phyloP scores from a whole-genome alignment of 2,888 invertebrate genomes.

The Pecten maximus region DNA sequence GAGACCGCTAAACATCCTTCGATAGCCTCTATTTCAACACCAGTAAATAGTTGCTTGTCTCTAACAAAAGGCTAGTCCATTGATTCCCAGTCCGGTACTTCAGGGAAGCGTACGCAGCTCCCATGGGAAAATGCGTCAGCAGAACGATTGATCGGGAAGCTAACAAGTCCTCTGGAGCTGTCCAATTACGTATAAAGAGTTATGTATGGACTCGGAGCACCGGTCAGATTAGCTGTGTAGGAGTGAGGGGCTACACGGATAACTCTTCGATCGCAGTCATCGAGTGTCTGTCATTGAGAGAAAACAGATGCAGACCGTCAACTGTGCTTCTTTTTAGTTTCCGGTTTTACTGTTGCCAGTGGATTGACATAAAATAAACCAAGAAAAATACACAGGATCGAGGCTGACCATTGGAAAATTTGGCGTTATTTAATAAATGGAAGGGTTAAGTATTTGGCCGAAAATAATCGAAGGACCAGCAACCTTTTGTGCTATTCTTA shows the following conservation, averaged over 20 bases:
- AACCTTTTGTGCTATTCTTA: too few relatives aligned
- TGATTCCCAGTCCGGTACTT: neutral
- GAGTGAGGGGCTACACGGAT: neutral
- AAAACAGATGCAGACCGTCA: too few relatives aligned
- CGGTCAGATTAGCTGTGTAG: conserved; percentile 8
- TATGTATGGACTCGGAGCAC: neutral
- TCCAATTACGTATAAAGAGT: conserved; percentile 20
- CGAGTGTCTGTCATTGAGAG: neutral
- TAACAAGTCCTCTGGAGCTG: neutral
- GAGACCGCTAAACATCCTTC: neutral
- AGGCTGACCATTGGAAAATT: too few relatives aligned
- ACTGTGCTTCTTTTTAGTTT: too few relatives aligned
- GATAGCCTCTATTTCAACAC: conserved; percentile 25
- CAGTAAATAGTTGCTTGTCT: neutral
- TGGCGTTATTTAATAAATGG: too few relatives aligned
- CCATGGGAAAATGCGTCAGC: neutral
- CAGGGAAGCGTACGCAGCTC: neutral
- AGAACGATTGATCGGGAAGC: conserved; percentile 26
- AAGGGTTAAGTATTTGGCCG: too few relatives aligned
- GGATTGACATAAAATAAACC: too few relatives aligned
- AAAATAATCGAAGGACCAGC: too few relatives aligned
- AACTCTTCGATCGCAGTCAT: neutral
- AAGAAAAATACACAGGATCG: too few relatives aligned
- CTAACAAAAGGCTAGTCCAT: conserved; percentile 10
- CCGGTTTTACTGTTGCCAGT: too few relatives aligned